Evolutionary conservation across 2,888 invertebrate genomes (phyloP).

Genomic region (Cosmia trapezina): DNA sequence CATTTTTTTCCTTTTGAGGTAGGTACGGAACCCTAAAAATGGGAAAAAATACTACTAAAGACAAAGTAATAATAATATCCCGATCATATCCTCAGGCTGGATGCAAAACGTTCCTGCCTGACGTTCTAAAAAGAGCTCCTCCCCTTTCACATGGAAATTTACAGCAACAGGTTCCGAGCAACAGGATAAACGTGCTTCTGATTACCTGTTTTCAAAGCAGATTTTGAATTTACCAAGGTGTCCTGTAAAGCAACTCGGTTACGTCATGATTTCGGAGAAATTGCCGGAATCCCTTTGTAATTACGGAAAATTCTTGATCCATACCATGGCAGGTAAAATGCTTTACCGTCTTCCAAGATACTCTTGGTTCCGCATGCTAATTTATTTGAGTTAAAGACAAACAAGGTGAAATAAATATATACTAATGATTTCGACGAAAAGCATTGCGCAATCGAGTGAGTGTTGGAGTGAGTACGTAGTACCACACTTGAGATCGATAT

Average conservation of each 20-base stretch:
- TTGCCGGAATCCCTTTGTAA: constrained; percentile 22
- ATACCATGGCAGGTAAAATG: neutral
- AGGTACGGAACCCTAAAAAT: too few species aligned
- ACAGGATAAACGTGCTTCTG: constrained; percentile 43
- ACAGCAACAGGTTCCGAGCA: constrained; percentile 39
- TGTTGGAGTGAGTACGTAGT: neutral
- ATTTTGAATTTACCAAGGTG: constrained; percentile 33
- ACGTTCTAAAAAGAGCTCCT: neutral
- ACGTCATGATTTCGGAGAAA: constrained; percentile 45
- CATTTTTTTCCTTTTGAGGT: too few species aligned
- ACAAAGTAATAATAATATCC: neutral
- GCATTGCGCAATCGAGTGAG: neutral
- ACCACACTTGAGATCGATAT: neutral
- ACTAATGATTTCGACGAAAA: neutral
- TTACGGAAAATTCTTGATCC: constrained; percentile 16
- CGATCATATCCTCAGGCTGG: neutral
- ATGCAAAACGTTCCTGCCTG: constrained; percentile 26
- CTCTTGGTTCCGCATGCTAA: neutral
- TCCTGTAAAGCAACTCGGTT: constrained; percentile 4
- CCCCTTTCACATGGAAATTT: constrained; percentile 23
- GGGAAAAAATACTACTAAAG: neutral
- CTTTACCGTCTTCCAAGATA: neutral
- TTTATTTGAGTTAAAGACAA: neutral
- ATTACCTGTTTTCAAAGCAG: constrained; percentile 41
- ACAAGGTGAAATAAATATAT: neutral